Evolutionary conservation across 2,113 vertebrate species (phyloP), one percentile per base, ranked within the genome.

Genomic region (Madoqua kirkii): DNA sequence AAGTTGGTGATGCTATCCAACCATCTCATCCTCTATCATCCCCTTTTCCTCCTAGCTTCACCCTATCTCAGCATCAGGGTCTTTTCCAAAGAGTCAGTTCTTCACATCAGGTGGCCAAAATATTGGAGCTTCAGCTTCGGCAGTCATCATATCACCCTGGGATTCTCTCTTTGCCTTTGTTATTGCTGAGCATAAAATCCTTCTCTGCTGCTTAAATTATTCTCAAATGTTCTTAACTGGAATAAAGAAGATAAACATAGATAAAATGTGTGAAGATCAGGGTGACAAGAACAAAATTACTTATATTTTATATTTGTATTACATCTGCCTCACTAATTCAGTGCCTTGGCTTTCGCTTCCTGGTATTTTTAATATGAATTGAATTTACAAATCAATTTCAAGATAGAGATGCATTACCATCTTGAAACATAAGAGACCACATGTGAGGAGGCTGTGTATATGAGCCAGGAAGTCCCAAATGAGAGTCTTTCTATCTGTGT

Each of bases 221-320:
- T 96, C 97, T 90, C 93, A 95, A 97, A 97, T 97, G 97, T 98
- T 98, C 98, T 98, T 96, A 93, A 96, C 92, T 96, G 83, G 87
- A 98, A 97, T 96, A 95, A 95, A 43, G 1, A 95, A 92, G 79
- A 98, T 95, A 89, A 90, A 97, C 87, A 98, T 95, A 98, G 93
- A 97, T 57, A 97, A 94, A 97, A 98, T 93, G 96, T 96, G 67
- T 89, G 95, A 98, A 95, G 15, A 91, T 93, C 92, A 89, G 83
- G 90, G 93, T 97, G 95, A 98, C 87, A 95, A 97, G 96, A 98
- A 97, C 29, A 33, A 95, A 98, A 93, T 95, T 92, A 71, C 81
- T 89, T 97, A 86, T 79, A 94, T 96, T 98, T 98, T 96, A 92
- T 94, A 97, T 96, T 97, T 97, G 91, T 85, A 67, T 98, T 97